Base-by-base conservation (phyloP, 2,888 invertebrate species). In the Troides oblongomaculatus region DNA sequence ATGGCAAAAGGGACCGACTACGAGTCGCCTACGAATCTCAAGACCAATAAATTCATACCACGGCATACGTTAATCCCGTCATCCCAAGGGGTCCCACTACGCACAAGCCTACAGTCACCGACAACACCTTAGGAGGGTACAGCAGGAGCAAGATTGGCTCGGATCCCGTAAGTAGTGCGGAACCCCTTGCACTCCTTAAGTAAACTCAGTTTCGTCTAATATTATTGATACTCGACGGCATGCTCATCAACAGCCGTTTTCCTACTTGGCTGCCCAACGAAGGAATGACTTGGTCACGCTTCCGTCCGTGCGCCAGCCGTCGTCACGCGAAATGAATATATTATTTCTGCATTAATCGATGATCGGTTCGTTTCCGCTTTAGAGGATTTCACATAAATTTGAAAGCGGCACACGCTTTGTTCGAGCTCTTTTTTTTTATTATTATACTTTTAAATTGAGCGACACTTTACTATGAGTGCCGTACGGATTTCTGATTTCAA, bases 311-410 rank as follows among this genome's bases (percentile, higher is more conserved):
- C 46, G 21, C 50, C 61, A 61, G n/a, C 56, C 36, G 62, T 62
- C 64, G 70, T 70, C 68, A 72, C 70, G 70, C 70, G 60, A 70
- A 70, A 68, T 69, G 62, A 69, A 69, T 70, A 66, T 56, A 70
- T 63, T 62, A 66, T 60, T 70, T 66, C 39, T 66, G 62, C 56
- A 60, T 66, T 58, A 66, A 63, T 66, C 63, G 66, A 59, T 64
- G 62, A 58, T 58, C 58, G 65, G 46, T 69, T 68, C 53, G n/a
- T 68, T 69, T 69, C 65, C 65, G 65, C 50, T 65, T 57, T 58
- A 58, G 50, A 21, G 56, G 21, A 36, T 64, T 64, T 57, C 57
- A 64, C 57, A 64, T 64, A 56, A 39, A 39, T 64, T 64, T 21
- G 14, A 64, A 64, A 21, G 56, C 39, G 21, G 17, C 4, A 14